A percentile compares a stretch with the other conserved stretches of the same genome.
Conservation (phyloP, 2,113 vertebrate genomes). For the Nannobrachium achirus region DNA sequence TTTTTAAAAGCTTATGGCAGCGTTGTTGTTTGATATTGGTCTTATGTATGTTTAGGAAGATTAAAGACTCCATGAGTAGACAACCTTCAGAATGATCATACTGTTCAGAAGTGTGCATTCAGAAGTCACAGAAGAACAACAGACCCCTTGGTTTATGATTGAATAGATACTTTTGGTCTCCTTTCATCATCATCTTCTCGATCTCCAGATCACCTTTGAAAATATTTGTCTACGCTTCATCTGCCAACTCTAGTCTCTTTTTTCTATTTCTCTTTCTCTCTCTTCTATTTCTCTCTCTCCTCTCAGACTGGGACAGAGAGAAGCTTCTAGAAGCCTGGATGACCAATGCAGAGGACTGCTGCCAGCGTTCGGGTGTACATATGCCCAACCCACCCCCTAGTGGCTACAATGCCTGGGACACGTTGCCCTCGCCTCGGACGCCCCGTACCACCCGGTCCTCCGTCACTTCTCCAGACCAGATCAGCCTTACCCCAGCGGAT, state of each 20-base stretch:
- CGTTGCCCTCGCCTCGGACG: slow-evolving; percentile 92
- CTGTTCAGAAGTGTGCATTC: no score
- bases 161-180: no score
- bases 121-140: no score
- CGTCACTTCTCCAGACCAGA: slow-evolving; percentile 92
- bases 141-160: no score
- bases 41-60: no score
- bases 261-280: not conserved
- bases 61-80: no score
- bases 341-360: slow-evolving; percentile 93
- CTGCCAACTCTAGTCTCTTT: not conserved
- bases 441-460: slow-evolving; percentile 93
- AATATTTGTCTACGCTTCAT: not conserved
- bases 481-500: slow-evolving; percentile 90
- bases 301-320: slow-evolving; percentile 96
- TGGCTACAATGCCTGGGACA: slow-evolving; percentile 97
- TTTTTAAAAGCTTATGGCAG: no score
- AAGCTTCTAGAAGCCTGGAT: slow-evolving; percentile 99
- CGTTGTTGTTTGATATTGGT: no score
- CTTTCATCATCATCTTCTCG: no score
- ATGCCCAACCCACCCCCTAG: slow-evolving; percentile 96
- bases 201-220: not conserved
- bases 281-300: slow-evolving; percentile 18
- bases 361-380: slow-evolving; percentile 95
- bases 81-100: no score